Percentiles rank a stretch among this genome's conserved stretches.
phyloP scores from a whole-genome alignment of 2,113 vertebrate species.

The Heterotilapia buettikoferi region DNA sequence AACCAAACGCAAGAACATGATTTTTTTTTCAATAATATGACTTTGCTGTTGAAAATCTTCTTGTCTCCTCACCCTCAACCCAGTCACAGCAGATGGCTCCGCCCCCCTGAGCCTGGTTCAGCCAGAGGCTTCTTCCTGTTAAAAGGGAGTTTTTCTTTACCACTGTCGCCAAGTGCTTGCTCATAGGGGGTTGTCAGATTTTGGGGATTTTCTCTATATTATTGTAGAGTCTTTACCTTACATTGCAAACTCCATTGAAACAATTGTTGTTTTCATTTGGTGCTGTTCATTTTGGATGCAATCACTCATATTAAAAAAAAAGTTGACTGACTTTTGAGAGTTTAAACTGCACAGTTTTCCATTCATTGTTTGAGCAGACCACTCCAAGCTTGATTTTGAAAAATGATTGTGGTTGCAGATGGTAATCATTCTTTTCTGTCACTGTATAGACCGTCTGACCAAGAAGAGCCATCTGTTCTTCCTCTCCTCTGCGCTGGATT shows the following conservation, averaged over 20 bases:
- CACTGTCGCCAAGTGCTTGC: background rate
- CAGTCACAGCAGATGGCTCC: background rate
- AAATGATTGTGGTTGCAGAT: background rate
- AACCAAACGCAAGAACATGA: background rate
- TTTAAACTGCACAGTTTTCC: background rate
- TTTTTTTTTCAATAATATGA: background rate
- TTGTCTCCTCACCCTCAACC: background rate
- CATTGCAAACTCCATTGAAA: background rate
- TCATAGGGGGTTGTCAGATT: background rate
- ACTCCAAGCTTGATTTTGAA: background rate
- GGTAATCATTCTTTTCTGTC: constrained; percentile 36
- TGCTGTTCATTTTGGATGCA: background rate
- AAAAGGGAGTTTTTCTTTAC: background rate
- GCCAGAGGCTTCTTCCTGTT: background rate
- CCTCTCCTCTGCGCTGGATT: constrained; percentile 90
- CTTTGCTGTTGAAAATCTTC: background rate
- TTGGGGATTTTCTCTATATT: background rate
- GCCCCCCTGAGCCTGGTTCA: background rate
- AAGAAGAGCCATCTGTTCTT: constrained; percentile 87
- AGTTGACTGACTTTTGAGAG: background rate
- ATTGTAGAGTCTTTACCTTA: background rate
- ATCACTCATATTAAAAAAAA: background rate
- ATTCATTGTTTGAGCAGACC: background rate
- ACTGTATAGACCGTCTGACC: constrained; percentile 75
- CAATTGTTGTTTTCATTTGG: background rate